These are phyloP conservation scores for Colius striatus DNA, from an alignment of 2,113 vertebrate species.

Conservation along the genomic window DNA sequence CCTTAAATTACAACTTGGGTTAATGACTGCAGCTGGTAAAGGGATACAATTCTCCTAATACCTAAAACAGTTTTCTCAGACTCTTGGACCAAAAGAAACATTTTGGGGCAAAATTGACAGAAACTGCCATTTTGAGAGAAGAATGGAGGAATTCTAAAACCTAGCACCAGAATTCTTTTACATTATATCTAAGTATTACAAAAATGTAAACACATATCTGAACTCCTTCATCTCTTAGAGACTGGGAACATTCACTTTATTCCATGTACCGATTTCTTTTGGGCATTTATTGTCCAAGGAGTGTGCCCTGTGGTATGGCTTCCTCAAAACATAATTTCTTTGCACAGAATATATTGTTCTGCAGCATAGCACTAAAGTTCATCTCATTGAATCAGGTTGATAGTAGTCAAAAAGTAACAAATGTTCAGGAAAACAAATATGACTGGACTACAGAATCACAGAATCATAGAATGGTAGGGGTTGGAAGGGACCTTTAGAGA, in stretches of 20 bases:
- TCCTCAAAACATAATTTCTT: not conserved
- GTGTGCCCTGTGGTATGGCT: not conserved
- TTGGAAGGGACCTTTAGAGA: too few species aligned
- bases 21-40: conserved; percentile 5
- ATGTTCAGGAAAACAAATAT: not conserved
- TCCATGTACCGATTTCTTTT: not conserved
- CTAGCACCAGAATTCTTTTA: not conserved
- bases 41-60: not conserved
- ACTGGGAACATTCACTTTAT: not conserved
- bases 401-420: not conserved
- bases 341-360: not conserved
- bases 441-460: not conserved
- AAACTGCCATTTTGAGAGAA: not conserved
- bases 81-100: not conserved
- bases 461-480: too few species aligned
- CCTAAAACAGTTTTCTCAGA: not conserved
- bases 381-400: not conserved
- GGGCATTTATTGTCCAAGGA: not conserved
- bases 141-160: not conserved
- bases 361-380: not conserved
- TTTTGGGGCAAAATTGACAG: not conserved
- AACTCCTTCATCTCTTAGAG: not conserved
- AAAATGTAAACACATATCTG: not conserved
- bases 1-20: not conserved
- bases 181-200: not conserved